Base-by-base conservation (phyloP, 2,797 vertebrate genomes). In the Acanthiza pusilla region DNA sequence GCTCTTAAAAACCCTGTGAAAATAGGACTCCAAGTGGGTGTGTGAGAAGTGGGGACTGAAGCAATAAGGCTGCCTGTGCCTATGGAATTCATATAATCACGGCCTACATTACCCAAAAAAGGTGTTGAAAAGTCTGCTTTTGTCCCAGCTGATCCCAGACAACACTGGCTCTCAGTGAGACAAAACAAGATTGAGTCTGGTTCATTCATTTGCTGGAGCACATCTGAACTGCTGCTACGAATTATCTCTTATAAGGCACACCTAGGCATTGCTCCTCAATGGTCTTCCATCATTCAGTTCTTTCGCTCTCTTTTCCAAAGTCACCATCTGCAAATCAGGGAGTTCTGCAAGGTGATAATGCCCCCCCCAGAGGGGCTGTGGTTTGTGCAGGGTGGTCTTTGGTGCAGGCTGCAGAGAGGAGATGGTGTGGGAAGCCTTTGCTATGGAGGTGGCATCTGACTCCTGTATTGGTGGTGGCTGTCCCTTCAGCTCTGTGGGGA, bases 1-100 rank as follows among this genome's bases (percentile, higher is more conserved):
- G 95, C 95, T 97, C 95, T 96, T 96, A 94, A 96, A 96, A 94
- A 50, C 80, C 89, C 77, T 93, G 89, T 90, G 95, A 97, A 96
- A 96, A 97, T 88, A 96, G 85, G 85, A 77, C 93, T 97, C 89
- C 89, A 88, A 95, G 94, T 88, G 96, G 89, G 95, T 88, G 94
- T 96, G 94, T 94, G 83, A 97, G 91, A 94, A 94, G 74, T 8
- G 1, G 88, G 30, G 71, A 96, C 83, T 84, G 85, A 88, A 94
- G 93, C 71, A 91, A 76, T 86, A 90, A 90, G 80, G 55, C 67
- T 89, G 77, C 77, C 74, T 80, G 57, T 1, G 27, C 65, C 82
- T 90, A 58, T 62, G 73, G 94, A 88, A 92, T 90, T 93, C 62
- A 78, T 78, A 84, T 74, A 83, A 86, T 84, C 66, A 58, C 63